Evolutionary conservation across 2,113 vertebrate genomes (phyloP).

Genomic region (Saimiri boliviensis): DNA sequence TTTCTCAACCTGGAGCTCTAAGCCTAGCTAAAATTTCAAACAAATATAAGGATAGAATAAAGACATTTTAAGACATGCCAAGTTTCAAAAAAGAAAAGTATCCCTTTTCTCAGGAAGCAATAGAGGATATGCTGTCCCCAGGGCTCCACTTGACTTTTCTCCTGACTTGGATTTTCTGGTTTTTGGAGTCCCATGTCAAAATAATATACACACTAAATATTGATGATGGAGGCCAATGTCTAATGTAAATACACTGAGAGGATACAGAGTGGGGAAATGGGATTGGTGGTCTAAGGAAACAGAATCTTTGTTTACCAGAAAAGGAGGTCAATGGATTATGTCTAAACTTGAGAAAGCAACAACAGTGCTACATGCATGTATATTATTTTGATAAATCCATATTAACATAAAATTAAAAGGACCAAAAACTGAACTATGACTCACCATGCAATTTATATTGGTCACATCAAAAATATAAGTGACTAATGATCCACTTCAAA

Average conservation of each 20-base stretch:
- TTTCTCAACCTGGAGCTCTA: background rate
- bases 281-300: background rate
- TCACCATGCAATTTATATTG: background rate
- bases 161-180: background rate
- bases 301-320: background rate
- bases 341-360: background rate
- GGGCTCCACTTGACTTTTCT: background rate
- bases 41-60: background rate
- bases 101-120: background rate
- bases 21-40: background rate
- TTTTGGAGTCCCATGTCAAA: background rate
- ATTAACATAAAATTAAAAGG: background rate
- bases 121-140: background rate
- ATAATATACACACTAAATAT: background rate
- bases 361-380: background rate
- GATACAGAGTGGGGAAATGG: background rate
- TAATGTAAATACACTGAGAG: background rate
- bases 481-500: constrained; percentile 37
- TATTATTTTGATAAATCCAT: background rate
- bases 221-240: background rate
- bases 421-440: background rate
- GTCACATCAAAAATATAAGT: background rate
- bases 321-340: background rate
- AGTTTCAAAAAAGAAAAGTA: background rate
- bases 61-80: background rate